Evolutionary conservation across 2,113 vertebrate genomes (phyloP).

Genomic region (Hippocampus barbouri): DNA sequence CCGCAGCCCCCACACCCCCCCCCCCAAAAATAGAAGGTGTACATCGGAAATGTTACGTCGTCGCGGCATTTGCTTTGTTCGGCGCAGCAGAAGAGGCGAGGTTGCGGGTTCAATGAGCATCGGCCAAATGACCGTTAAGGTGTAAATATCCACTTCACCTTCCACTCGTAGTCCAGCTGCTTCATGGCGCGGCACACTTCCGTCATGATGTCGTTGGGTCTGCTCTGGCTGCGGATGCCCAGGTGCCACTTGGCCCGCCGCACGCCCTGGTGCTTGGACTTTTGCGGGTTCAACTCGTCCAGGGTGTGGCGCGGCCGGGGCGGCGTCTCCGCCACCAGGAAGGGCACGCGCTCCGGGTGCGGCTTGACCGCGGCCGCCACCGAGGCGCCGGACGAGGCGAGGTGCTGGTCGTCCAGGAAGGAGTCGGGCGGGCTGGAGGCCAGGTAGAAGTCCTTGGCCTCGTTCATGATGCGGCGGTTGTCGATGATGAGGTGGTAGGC

Average conservation of each 20-base stretch:
- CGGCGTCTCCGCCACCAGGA: conserved; percentile 82
- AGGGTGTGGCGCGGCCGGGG: conserved; percentile 88
- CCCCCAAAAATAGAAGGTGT: too few relatives aligned
- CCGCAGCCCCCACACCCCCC: too few relatives aligned
- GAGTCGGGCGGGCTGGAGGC: conserved; percentile 93
- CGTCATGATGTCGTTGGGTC: conserved; percentile 96
- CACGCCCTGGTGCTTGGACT: conserved; percentile 95
- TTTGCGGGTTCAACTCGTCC: conserved; percentile 95
- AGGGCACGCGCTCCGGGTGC: conserved; percentile 93
- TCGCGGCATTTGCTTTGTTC: too few relatives aligned
- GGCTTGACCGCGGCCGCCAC: conserved; percentile 72
- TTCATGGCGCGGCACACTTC: conserved; percentile 98
- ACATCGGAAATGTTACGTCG: too few relatives aligned
- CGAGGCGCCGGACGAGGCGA: conserved; percentile 55
- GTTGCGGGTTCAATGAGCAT: too few relatives aligned
- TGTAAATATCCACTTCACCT: conserved; percentile 73
- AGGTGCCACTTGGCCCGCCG: conserved; percentile 96
- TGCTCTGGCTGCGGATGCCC: conserved; percentile 94
- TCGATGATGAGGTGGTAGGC: conserved; percentile 99
- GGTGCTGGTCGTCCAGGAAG: conserved; percentile 91
- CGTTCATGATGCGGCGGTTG: conserved; percentile 97
- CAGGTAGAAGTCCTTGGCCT: conserved; percentile 98
- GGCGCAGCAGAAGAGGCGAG: too few relatives aligned
- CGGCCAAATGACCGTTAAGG: too few relatives aligned
- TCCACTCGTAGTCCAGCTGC: conserved; percentile 97